A percentile compares a stretch with the other conserved stretches of the same genome.
These are phyloP conservation scores for Phalacrocorax carbo DNA, from an alignment of 2,113 vertebrate species.

Conservation along the genomic window DNA sequence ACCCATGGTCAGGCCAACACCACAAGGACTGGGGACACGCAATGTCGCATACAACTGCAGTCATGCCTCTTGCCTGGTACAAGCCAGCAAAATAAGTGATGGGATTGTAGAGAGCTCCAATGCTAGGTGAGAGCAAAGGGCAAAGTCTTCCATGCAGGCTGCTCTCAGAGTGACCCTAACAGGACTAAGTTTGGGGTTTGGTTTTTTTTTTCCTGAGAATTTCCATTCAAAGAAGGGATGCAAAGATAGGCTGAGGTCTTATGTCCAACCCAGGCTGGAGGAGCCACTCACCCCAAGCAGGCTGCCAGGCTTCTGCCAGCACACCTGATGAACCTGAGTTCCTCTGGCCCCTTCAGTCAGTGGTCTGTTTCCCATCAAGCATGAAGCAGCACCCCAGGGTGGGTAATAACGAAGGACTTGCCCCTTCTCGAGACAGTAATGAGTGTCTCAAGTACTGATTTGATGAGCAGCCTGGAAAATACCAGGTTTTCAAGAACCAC, in stretches of 20 bases:
- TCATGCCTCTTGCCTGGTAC: neutral
- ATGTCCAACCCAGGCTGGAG: neutral
- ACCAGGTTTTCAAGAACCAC: neutral
- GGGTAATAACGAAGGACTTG: neutral
- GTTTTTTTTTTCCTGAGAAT: neutral
- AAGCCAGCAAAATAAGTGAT: neutral
- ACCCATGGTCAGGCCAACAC: rapidly evolving
- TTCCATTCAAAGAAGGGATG: neutral
- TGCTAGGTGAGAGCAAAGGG: neutral
- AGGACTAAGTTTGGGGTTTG: neutral
- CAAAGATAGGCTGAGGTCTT: neutral
- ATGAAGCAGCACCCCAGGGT: neutral
- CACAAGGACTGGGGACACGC: rapidly evolving
- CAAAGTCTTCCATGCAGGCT: neutral
- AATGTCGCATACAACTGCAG: neutral
- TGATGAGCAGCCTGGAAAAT: neutral
- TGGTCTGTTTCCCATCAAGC: neutral
- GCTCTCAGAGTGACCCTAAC: neutral
- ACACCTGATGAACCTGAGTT: neutral
- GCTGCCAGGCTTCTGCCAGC: neutral
- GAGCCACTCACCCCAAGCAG: neutral
- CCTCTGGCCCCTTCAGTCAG: neutral
- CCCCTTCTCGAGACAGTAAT: neutral
- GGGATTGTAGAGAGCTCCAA: neutral
- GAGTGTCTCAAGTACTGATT: neutral